phyloP scores from a whole-genome alignment of 2,113 vertebrate genomes.

The Pao palembangensis region DNA sequence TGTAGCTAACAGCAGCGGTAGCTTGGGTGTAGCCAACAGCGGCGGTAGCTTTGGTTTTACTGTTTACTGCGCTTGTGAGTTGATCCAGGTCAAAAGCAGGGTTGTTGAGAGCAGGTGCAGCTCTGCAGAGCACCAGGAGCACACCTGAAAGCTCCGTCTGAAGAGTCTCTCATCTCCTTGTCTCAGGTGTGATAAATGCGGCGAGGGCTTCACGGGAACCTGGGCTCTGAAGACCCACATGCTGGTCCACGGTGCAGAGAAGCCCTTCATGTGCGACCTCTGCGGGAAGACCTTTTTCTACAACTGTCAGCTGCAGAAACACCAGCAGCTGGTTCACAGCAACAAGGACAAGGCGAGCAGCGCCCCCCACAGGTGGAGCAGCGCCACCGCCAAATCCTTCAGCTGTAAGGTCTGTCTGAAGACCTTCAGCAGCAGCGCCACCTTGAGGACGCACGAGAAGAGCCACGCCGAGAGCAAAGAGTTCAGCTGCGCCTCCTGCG shows the following conservation, averaged over 20 bases:
- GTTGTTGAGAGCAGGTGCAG: too few species aligned
- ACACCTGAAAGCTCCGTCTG: too few species aligned
- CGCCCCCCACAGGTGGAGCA: not conserved
- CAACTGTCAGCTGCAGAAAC: conserved; percentile 69
- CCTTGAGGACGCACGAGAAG: conserved; percentile 57
- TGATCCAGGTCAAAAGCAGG: too few species aligned
- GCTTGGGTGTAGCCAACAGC: too few species aligned
- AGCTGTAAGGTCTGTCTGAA: conserved; percentile 53
- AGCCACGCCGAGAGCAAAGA: conserved; percentile 54
- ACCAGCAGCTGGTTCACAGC: conserved; percentile 59
- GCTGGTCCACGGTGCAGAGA: conserved; percentile 62
- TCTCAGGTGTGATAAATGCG: conserved; percentile 58
- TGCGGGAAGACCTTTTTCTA: conserved; percentile 68
- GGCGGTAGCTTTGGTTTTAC: too few species aligned
- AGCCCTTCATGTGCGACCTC: conserved; percentile 65
- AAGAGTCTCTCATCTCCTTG: not conserved
- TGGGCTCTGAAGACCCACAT: conserved; percentile 68
- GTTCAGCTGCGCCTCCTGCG: conserved; percentile 53
- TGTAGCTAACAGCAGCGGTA: too few species aligned
- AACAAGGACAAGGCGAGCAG: not conserved
- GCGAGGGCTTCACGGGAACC: conserved; percentile 52
- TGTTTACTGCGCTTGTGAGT: too few species aligned
- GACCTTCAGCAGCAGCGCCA: conserved; percentile 52
- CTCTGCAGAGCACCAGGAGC: too few species aligned
- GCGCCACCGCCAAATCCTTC: conserved; percentile 15